A percentile compares a stretch with the other conserved stretches of the same genome.
Evolutionary conservation across 2,113 vertebrate species (phyloP).

Genomic region (Thamnaconus septentrionalis): DNA sequence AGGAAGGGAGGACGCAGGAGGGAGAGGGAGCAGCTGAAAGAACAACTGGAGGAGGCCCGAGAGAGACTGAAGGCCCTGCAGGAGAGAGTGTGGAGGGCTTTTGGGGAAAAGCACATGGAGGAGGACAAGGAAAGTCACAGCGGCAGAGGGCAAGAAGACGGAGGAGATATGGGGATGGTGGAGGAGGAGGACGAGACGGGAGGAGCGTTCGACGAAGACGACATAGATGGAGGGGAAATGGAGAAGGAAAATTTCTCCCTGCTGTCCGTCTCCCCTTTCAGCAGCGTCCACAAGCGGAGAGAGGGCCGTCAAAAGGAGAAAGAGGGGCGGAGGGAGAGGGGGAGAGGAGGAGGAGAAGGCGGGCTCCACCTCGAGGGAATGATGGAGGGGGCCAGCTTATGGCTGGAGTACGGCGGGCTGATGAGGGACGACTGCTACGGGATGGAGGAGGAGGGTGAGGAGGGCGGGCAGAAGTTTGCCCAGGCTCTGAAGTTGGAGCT

Average conservation of each 20-base stretch:
- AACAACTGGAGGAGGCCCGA: constrained; percentile 76
- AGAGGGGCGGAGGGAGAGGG: constrained; percentile 37
- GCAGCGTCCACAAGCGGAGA: constrained; percentile 45
- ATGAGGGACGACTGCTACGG: constrained; percentile 70
- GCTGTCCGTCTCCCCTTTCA: constrained; percentile 50
- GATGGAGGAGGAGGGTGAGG: constrained; percentile 52
- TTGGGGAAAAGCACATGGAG: constrained; percentile 66
- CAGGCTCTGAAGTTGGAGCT: constrained; percentile 77
- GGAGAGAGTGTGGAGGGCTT: constrained; percentile 76
- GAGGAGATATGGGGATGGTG: neutral
- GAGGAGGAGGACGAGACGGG: constrained; percentile 24
- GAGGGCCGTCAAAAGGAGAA: constrained; percentile 41
- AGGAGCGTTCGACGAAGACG: constrained; percentile 53
- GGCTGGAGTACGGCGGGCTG: constrained; percentile 71
- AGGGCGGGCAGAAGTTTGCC: constrained; percentile 74
- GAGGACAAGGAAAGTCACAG: constrained; percentile 38
- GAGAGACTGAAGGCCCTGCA: constrained; percentile 76
- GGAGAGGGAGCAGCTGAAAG: constrained; percentile 76
- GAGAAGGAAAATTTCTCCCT: constrained; percentile 61
- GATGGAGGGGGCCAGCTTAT: constrained; percentile 64
- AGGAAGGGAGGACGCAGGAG: constrained; percentile 59
- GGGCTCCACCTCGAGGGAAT: constrained; percentile 54
- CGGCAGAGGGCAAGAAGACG: constrained; percentile 16
- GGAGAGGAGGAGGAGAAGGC: constrained; percentile 31
- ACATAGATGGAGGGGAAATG: constrained; percentile 42